A percentile compares a stretch with the other conserved stretches of the same genome.
Evolutionary conservation across 2,888 invertebrate genomes (phyloP).

Genomic region (Marronus borbonicus): DNA sequence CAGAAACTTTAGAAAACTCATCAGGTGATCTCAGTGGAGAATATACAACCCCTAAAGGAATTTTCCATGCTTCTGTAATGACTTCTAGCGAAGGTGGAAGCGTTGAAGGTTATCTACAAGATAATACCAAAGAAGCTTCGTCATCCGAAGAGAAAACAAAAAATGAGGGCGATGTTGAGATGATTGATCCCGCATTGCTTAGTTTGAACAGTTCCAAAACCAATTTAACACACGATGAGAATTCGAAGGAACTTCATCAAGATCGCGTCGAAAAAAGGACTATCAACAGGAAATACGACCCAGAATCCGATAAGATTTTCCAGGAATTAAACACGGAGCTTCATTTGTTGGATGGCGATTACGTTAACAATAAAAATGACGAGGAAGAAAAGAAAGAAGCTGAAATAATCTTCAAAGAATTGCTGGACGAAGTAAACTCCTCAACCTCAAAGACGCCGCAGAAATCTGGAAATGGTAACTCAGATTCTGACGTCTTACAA

Average conservation of each 20-base stretch:
- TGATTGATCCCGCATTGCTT: slow-evolving; percentile 59
- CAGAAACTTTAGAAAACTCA: slow-evolving; percentile 61
- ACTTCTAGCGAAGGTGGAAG: slow-evolving; percentile 65
- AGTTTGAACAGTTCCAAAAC: slow-evolving; percentile 41
- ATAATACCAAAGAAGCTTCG: slow-evolving; percentile 62
- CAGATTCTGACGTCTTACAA: slow-evolving; percentile 62
- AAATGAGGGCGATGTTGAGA: slow-evolving; percentile 61
- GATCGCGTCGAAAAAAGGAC: slow-evolving; percentile 43
- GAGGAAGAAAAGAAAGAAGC: slow-evolving; percentile 63
- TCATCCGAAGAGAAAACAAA: slow-evolving; percentile 52
- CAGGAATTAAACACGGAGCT: slow-evolving; percentile 63
- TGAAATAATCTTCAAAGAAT: slow-evolving; percentile 64
- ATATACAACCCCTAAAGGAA: slow-evolving; percentile 60
- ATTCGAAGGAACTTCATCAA: slow-evolving; percentile 39
- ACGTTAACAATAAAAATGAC: slow-evolving; percentile 55
- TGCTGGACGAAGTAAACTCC: slow-evolving; percentile 62
- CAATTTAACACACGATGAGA: slow-evolving; percentile 55
- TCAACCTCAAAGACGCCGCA: slow-evolving; percentile 53
- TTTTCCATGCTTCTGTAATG: slow-evolving; percentile 57
- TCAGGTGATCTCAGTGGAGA: slow-evolving; percentile 63
- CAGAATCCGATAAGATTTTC: slow-evolving; percentile 58
- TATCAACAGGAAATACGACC: slow-evolving; percentile 7
- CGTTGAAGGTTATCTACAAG: slow-evolving; percentile 58
- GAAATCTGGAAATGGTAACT: slow-evolving; percentile 50
- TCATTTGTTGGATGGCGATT: slow-evolving; percentile 50